Evolutionary conservation across 2,888 invertebrate genomes (phyloP).

Genomic region (Argyresthia goedartella): DNA sequence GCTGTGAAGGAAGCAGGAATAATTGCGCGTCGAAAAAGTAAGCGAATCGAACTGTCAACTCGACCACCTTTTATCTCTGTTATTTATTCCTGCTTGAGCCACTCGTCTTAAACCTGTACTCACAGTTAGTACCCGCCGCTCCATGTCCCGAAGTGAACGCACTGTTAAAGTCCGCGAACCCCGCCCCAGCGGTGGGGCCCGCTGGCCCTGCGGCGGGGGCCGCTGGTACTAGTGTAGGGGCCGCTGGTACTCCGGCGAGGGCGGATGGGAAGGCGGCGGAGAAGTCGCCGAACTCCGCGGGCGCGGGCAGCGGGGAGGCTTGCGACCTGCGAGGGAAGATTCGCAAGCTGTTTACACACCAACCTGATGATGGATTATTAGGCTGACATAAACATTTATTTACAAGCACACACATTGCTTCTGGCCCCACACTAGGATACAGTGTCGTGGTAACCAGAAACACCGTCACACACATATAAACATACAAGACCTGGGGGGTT

Average conservation of each 20-base stretch:
- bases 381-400: neutral
- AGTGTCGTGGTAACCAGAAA: no score
- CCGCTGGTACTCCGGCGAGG: conserved; percentile 16
- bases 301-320: conserved; percentile 12
- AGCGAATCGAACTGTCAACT: no score
- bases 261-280: conserved; percentile 76
- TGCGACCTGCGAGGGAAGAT: neutral
- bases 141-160: conserved; percentile 73
- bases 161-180: conserved; percentile 86
- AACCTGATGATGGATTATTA: no score
- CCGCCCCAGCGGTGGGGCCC: conserved; percentile 70
- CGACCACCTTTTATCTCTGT: no score
- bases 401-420: neutral
- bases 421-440: no score
- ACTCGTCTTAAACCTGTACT: neutral
- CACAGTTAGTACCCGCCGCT: neutral
- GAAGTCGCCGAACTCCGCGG: conserved; percentile 83
- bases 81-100: no score
- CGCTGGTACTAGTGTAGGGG: conserved; percentile 77
- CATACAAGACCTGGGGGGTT: no score
- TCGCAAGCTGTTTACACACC: neutral
- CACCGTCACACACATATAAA: no score
- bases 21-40: no score
- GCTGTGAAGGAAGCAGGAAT: no score
- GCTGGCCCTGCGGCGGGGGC: conserved; percentile 62